Evolutionary conservation across 2,797 vertebrate species (phyloP).

Genomic region (Sarcophilus harrisii): DNA sequence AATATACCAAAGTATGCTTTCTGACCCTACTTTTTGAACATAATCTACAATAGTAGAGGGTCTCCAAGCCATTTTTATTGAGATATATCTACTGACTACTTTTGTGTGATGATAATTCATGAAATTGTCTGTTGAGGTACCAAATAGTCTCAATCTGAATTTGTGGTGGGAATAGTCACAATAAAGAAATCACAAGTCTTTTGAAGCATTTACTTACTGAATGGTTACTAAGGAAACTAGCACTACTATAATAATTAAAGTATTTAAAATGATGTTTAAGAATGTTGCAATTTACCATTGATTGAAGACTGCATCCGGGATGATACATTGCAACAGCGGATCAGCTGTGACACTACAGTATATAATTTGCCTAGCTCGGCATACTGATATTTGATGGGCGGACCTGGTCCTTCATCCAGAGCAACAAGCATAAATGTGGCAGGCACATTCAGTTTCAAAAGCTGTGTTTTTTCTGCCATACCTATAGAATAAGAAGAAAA

Average conservation of each 20-base stretch:
- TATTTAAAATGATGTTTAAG: constrained; percentile 34
- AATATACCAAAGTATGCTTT: not conserved
- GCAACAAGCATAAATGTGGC: constrained; percentile 99
- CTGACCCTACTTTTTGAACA: no score
- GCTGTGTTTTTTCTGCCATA: constrained; percentile 97
- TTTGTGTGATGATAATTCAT: not conserved
- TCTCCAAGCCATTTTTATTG: not conserved
- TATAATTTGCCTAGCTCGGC: constrained; percentile 99
- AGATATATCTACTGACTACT: no score
- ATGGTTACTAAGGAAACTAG: not conserved
- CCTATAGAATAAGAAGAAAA: constrained; percentile 85
- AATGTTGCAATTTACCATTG: constrained; percentile 89
- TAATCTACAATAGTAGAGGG: not conserved
- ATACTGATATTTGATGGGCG: constrained; percentile 99
- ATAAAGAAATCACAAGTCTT: not conserved
- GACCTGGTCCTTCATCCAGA: constrained; percentile 97
- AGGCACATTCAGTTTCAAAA: constrained; percentile 97
- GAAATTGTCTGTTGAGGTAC: not conserved
- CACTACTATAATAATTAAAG: not conserved
- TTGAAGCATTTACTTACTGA: not conserved
- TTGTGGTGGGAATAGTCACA: not conserved
- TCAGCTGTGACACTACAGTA: constrained; percentile 97
- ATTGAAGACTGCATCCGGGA: constrained; percentile 99
- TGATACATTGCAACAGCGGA: constrained; percentile 98
- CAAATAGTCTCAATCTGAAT: not conserved